These are phyloP conservation scores for Peromyscus maniculatus DNA, from an alignment of 2,113 vertebrate genomes.

Conservation along the genomic window DNA sequence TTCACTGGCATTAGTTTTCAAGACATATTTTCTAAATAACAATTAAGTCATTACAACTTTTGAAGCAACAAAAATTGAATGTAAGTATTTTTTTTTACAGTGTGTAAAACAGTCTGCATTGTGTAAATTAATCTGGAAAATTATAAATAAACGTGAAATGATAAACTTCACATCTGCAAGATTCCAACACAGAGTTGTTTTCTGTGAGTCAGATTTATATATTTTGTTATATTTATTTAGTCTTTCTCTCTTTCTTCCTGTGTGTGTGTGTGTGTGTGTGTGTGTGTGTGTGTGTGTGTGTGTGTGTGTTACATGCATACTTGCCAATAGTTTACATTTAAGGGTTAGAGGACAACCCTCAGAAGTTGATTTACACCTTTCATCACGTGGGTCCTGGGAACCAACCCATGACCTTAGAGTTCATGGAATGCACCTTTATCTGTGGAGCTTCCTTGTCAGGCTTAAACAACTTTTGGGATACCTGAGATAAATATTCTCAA, in stretches of 20 bases:
- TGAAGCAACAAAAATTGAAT: background rate
- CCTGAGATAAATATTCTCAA: background rate
- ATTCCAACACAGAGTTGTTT: background rate
- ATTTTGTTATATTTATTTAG: background rate
- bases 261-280: background rate
- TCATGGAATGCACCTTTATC: background rate
- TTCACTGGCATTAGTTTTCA: background rate
- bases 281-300: background rate
- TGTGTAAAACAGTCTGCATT: background rate
- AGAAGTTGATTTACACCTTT: background rate
- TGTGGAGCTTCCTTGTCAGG: background rate
- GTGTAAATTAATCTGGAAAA: background rate
- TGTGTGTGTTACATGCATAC: background rate
- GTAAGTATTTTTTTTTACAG: slow-evolving; percentile 22
- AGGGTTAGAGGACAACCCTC: background rate
- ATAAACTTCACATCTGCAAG: background rate
- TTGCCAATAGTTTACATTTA: background rate
- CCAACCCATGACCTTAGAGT: background rate
- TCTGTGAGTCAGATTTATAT: background rate
- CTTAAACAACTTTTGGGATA: background rate
- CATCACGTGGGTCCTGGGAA: background rate
- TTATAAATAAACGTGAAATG: background rate
- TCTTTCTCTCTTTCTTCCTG: background rate
- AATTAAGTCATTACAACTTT: slow-evolving; percentile 3
- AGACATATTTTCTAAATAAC: background rate